Evolutionary conservation across 2,888 invertebrate genomes (phyloP), one percentile per base, ranked within the genome.

Genomic region (Deladenus siricidicola): DNA sequence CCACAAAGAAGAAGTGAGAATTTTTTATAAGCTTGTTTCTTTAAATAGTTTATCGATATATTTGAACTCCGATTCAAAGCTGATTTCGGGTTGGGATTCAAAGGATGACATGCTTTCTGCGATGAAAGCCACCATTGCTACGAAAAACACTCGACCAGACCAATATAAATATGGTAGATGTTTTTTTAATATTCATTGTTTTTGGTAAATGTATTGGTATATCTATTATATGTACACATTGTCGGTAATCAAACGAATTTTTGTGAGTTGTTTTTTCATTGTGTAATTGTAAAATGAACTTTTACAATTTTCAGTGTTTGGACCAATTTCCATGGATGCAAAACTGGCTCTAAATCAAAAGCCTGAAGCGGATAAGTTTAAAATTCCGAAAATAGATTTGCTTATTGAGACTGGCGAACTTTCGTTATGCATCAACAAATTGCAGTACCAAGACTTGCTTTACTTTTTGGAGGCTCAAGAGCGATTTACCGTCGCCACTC

Each of bases 321-420:
- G 90, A 23, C 98, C 96, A 62, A 92, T 98, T 73, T 89, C 88
- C 62, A 88, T 90, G 4, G 86, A 87, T 57, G 89, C 91, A 2
- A 88, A 90, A 80, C 82, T 98, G 53, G 86, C 87, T 80, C 80
- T 98, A 53, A 90, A 93, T 80, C 89, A 90, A 19, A 93, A 91
- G 80, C 98, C 98, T 0, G 92, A 96, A 80, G 83, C 84, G 3
- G 89, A 90, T 78, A 86, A 89, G 70, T 98, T 88, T 80, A 85
- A 85, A 34, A 85, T 87, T 72, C 92, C 96, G 2, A 92, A 94
- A 59, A 69, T 77, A 28, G 75, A 76, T 52, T 57, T 78, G 24
- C 86, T 86, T 64, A 82, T 84, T 34, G 80, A 80, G 28, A 80
- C 84, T 73, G 80, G 83, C 65, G 79, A 82, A 56, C 80, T 84